Evolutionary conservation across 2,113 vertebrate genomes (phyloP).

Genomic region (Tauraco erythrolophus): DNA sequence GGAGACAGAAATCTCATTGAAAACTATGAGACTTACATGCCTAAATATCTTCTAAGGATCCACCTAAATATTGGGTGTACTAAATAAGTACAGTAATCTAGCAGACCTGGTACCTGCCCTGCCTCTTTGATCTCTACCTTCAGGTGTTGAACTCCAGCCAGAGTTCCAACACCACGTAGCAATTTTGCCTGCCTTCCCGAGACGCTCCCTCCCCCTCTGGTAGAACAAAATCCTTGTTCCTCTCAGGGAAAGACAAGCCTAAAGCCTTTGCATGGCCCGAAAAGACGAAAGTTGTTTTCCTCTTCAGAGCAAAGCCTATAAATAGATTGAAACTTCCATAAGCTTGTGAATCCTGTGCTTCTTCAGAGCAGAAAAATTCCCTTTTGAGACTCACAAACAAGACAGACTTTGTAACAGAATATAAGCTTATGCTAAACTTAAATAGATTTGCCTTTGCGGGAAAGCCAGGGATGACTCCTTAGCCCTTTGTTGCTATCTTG

Average conservation of each 20-base stretch:
- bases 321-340: slow-evolving; percentile 34
- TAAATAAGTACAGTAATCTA: background rate
- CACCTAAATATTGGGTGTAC: background rate
- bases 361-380: slow-evolving; percentile 14
- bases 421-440: slow-evolving; percentile 56
- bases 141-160: background rate
- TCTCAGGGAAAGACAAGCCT: background rate
- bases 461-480: background rate
- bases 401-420: slow-evolving; percentile 26
- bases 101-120: background rate
- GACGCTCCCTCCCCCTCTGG: background rate
- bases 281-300: slow-evolving; percentile 40
- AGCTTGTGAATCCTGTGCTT: slow-evolving; percentile 9
- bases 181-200: background rate
- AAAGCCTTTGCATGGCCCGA: background rate
- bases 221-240: background rate
- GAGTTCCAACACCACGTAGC: background rate
- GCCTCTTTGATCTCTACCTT: background rate
- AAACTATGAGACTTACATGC: background rate
- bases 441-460: slow-evolving; percentile 36
- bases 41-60: background rate
- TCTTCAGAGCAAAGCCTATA: slow-evolving; percentile 31
- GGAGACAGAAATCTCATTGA: background rate
- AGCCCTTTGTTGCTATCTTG: slow-evolving; percentile 46
- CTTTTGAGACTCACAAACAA: slow-evolving; percentile 41